Base-by-base conservation (phyloP, 2,113 vertebrate genomes). In the Cathartes aura region DNA sequence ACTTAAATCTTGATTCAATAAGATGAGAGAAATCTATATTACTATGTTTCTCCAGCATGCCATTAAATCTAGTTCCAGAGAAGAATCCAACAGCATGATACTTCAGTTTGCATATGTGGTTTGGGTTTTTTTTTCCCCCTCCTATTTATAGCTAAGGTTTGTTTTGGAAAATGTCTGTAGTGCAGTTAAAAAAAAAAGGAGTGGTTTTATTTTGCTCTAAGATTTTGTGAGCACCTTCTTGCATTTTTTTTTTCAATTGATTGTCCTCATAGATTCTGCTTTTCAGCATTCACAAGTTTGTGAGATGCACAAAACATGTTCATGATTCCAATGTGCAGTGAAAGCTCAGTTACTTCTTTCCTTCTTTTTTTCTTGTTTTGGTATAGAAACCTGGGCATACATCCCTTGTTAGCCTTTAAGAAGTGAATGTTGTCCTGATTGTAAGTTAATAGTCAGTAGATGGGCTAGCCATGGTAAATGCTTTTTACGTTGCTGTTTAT, bases 61-160 rank as follows among this genome's bases (percentile, higher is more conserved):
- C 9, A 4, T 91, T 45, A 40, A 60, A 32, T 50, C 11, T 45
- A 62, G 56, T 29, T 67, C 29, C 42, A 50, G 32, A 48, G 14
- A 75, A 88, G 43, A 50, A n/a, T 55, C 66, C 36, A 52, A 43
- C 23, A 58, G 19, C 43, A 26, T 30, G 43, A 26, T 79, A 38
- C 34, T 87, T 74, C 32, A 42, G 21, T 83, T 70, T 59, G 43
- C 26, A 3, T 26, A 7, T 30, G 23, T 27, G 48, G 32, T 27
- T 30, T 53, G 29, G 8, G 0, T 6, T 64, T 55, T 42, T 30
- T 16, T 16, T 6, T 1, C 20, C 4, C 6, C 4, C 5, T 32
- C 8, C 14, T 30, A 9, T 48, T 59, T 70, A 19, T 21, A 79
- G 38, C 43, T 75, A 19, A 43, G 29, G 27, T 70, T 80, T 71